Base-by-base conservation (phyloP, 53 echinoderm and acorn worm species). In the Henricia sp. region DNA sequence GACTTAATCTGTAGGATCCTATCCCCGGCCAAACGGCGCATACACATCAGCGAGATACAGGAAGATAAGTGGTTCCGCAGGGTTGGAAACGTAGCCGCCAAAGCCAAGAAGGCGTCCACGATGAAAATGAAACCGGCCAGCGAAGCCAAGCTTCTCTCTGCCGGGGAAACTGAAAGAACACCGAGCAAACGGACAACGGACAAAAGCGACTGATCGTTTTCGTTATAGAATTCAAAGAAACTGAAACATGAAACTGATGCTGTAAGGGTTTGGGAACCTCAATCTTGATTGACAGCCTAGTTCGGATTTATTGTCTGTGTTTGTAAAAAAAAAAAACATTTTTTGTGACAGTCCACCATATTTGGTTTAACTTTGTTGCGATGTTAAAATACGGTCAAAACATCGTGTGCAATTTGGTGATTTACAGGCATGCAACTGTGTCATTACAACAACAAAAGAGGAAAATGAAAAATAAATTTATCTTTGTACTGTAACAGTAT, bases 1-100 rank as follows among this genome's bases (percentile, higher is more conserved):
- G 94, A 97, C 74, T 83, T 97, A 2, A 88, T 94, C 37, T 97
- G 97, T 50, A 71, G 93, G 39, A 93, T 97, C 57, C 65, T 97
- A 40, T 88, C 88, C 13, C 84, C 90, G 6, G 91, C 94, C 33
- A 97, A 97, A 53, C 71, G 90, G 28, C 97, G 97, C 21, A 94
- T 97, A 68, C 85, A 94, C 70, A 97, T 90, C 70, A 66, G 86
- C 14, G 94, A 97, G 76, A 97, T 97, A 28, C 83, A 75, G 37
- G 86, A 94, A 23, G 86, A 92, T n/a, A 65, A 53, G 4, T 97
- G 97, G 97, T 97, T 88, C 34, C 80, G 80, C 34, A 32, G 64
- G 12, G 23, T 80, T 3, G 80, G 80, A 10, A 46, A 13, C 0
- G 50, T n/a, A 6, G 63, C 21, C 6, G 32, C 50, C 28, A 84